A percentile compares a stretch with the other conserved stretches of the same genome.
Evolutionary conservation across 2,113 vertebrate species (phyloP).

Genomic region (Notothenia coriiceps): DNA sequence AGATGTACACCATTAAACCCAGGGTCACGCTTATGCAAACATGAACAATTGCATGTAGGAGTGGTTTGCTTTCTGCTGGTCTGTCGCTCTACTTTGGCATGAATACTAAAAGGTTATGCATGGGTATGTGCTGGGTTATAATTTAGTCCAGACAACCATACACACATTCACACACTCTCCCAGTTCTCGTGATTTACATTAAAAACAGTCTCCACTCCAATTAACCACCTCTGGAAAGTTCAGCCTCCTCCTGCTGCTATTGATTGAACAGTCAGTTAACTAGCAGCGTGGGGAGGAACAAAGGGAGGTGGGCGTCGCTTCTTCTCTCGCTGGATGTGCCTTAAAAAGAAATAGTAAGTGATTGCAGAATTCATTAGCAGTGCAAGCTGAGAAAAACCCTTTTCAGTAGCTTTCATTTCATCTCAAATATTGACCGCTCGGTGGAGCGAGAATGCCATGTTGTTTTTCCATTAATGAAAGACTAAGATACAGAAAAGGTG

Average conservation of each 20-base stretch:
- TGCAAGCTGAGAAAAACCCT: conserved; percentile 21
- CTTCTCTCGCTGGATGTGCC: neutral
- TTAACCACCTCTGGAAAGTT: conserved; percentile 58
- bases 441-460: neutral
- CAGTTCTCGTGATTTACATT: conserved; percentile 46
- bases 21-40: neutral
- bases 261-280: conserved; percentile 62
- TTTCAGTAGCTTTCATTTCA: conserved; percentile 11
- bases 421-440: neutral
- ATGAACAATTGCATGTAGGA: neutral
- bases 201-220: conserved; percentile 46
- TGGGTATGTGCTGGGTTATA: neutral
- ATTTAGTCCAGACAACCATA: conserved; percentile 17
- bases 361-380: conserved; percentile 21
- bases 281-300: conserved; percentile 16
- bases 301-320: neutral
- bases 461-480: conserved; percentile 16
- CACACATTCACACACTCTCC: neutral
- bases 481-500: neutral
- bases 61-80: no score
- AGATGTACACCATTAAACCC: conserved; percentile 8
- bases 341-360: neutral
- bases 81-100: neutral
- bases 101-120: conserved; percentile 22
- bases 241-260: conserved; percentile 47